phyloP scores from a whole-genome alignment of 2,888 invertebrate genomes.

The Campoplex nolae region DNA sequence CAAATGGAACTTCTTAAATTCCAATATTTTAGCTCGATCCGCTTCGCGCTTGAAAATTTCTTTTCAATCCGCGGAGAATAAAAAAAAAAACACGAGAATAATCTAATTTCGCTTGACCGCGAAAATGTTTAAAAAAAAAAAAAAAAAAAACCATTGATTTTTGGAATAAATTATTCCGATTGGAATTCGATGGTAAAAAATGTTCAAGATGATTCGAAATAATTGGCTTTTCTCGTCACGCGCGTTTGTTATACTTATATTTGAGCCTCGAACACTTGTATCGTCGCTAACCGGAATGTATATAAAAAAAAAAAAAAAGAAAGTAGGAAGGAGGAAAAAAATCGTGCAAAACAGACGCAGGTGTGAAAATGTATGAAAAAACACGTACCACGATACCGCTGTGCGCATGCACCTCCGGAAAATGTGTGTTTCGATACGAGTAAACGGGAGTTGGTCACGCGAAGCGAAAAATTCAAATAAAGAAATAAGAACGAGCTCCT shows the following conservation, averaged over 20 bases:
- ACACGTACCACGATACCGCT: background rate
- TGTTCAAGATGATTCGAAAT: background rate
- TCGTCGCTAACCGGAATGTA: background rate
- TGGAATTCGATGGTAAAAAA: background rate
- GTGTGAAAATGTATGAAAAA: constrained; percentile 15
- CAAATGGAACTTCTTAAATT: background rate
- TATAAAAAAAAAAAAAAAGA: background rate
- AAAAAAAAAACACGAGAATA: too few relatives aligned
- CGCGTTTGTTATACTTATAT: background rate
- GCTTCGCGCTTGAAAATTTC: too few relatives aligned
- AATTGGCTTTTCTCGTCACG: background rate
- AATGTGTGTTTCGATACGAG: constrained; percentile 1
- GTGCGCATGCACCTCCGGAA: background rate
- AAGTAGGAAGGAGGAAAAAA: background rate
- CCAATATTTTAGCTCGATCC: too few relatives aligned
- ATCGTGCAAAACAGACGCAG: constrained; percentile 10
- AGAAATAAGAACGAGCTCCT: background rate
- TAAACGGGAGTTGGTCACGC: background rate
- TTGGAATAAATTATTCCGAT: background rate
- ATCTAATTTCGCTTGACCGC: too few relatives aligned
- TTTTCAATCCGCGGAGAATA: too few relatives aligned
- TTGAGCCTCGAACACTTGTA: constrained; percentile 16
- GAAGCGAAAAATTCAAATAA: constrained; percentile 3
- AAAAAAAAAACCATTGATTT: too few relatives aligned
- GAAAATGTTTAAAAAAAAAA: too few relatives aligned